These are phyloP conservation scores for Terrapene triunguis DNA, from an alignment of 2,113 vertebrate species.

Conservation along the genomic window DNA sequence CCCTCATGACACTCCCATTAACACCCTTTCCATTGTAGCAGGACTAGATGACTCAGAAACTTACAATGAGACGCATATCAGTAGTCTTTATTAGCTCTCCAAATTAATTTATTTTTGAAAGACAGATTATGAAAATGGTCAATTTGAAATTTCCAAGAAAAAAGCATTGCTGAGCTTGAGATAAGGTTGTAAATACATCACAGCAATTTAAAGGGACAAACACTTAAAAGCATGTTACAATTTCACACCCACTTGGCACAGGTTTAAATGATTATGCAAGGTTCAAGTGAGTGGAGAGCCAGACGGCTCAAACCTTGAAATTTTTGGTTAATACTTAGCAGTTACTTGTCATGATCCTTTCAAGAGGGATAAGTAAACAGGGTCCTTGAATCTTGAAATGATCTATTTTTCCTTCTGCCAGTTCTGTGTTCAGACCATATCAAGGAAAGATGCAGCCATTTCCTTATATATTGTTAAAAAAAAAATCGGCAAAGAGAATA, in stretches of 20 bases:
- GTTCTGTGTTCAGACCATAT: background rate
- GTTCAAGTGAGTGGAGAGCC: background rate
- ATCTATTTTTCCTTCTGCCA: fast-evolving
- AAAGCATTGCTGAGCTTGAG: background rate
- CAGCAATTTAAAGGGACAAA: background rate
- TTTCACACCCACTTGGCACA: background rate
- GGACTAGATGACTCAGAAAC: background rate
- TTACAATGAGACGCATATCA: background rate
- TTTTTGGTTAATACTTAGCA: background rate
- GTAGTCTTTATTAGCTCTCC: background rate
- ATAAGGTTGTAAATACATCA: background rate
- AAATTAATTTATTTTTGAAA: background rate
- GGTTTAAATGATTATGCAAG: background rate
- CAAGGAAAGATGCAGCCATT: background rate
- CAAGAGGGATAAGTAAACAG: background rate
- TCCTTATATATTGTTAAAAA: background rate
- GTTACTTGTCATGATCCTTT: background rate
- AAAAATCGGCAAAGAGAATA: background rate
- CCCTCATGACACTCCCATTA: background rate
- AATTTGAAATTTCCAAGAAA: background rate
- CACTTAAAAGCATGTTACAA: background rate
- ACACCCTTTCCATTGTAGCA: background rate
- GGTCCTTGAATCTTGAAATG: background rate
- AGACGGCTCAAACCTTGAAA: background rate
- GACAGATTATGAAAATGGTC: background rate